Conservation (phyloP, 30 jellyfish, hydroid and myxozoan genomes). For the Clytia hemisphaerica region DNA sequence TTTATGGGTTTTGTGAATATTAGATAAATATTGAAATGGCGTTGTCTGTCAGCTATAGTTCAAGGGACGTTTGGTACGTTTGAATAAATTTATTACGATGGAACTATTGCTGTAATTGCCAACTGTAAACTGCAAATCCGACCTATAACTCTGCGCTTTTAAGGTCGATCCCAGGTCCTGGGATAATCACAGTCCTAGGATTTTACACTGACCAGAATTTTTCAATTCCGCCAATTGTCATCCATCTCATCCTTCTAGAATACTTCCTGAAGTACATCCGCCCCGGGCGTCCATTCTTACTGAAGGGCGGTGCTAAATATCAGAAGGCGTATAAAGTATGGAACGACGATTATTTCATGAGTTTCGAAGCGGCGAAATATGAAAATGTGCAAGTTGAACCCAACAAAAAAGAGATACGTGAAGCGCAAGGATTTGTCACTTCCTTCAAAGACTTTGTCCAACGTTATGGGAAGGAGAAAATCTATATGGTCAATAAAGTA, state of each 20-base stretch:
- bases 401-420: conserved; percentile 64
- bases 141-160: too few species aligned
- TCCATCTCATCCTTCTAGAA: conserved; percentile 23
- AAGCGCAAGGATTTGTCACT: conserved; percentile 43
- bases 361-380: conserved; percentile 65
- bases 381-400: conserved; percentile 61
- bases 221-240: not conserved
- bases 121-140: too few species aligned
- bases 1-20: too few species aligned
- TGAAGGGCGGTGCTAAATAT: conserved; percentile 61
- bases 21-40: too few species aligned
- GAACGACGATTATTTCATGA: conserved; percentile 62
- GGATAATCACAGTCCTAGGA: too few species aligned
- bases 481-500: conserved; percentile 81
- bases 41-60: too few species aligned
- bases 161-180: too few species aligned
- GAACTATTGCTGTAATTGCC: too few species aligned
- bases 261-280: conserved; percentile 61
- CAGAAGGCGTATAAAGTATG: conserved; percentile 74
- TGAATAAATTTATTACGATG: too few species aligned
- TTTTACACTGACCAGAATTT: too few species aligned
- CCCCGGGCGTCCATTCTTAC: conserved; percentile 63
- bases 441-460: conserved; percentile 62
- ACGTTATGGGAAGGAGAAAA: conserved; percentile 43
- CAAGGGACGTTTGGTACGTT: too few species aligned